phyloP scores from a whole-genome alignment of 2,797 vertebrate species.

The Urophycis tenuis region DNA sequence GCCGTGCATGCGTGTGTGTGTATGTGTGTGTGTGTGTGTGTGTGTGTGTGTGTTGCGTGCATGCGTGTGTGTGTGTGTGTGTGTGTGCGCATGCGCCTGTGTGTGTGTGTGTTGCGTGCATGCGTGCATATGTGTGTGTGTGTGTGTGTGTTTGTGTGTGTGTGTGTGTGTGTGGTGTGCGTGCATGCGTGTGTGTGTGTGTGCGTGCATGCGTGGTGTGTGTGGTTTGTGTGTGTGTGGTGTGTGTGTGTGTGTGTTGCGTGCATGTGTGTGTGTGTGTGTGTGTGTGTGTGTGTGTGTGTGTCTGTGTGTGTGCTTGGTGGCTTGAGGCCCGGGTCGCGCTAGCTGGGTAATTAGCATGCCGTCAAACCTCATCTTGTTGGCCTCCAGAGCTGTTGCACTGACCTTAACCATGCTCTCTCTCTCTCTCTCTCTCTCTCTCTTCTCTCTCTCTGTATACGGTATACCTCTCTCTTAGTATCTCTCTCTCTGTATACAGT shows the following conservation, averaged over 20 bases:
- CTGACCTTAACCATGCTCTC: constrained; percentile 63
- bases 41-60: not conserved
- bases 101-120: constrained; percentile 4
- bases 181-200: constrained; percentile 10
- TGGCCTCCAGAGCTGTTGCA: constrained; percentile 44
- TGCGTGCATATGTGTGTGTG: too few relatives aligned
- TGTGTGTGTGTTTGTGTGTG: constrained; percentile 5
- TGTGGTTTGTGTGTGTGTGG: constrained; percentile 2
- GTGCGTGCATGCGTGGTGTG: not conserved
- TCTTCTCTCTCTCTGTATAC: not conserved
- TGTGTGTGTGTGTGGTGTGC: constrained; percentile 6
- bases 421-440: constrained; percentile 37
- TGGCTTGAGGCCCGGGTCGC: constrained; percentile 23
- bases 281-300: constrained; percentile 10
- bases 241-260: not conserved
- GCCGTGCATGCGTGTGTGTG: too few relatives aligned
- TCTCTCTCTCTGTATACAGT: not conserved
- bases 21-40: too few relatives aligned
- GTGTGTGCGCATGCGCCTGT: constrained; percentile 4
- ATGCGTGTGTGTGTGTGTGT: constrained; percentile 6
- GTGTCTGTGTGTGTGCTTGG: not conserved
- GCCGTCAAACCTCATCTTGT: constrained; percentile 48
- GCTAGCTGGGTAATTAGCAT: constrained; percentile 48
- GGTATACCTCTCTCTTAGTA: constrained; percentile 30
- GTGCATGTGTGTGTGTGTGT: constrained; percentile 9